Evolutionary conservation across 2,797 vertebrate genomes (phyloP).

Genomic region (Manis javanica): DNA sequence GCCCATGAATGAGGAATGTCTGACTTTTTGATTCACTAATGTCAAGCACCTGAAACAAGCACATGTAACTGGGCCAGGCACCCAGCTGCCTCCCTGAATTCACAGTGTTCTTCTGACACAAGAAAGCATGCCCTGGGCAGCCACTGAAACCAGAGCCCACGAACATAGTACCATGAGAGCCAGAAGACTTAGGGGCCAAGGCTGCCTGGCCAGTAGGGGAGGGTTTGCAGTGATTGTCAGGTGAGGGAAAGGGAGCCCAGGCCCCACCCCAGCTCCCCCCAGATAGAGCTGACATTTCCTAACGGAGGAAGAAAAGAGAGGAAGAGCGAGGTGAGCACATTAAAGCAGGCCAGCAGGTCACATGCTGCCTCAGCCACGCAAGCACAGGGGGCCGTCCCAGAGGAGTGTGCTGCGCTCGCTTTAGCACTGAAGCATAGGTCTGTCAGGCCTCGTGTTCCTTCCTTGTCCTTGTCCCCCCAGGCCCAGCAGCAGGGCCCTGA

Average conservation of each 20-base stretch:
- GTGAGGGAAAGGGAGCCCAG: not conserved
- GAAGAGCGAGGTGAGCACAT: not conserved
- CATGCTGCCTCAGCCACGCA: not conserved
- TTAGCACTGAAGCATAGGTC: not conserved
- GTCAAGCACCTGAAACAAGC: not conserved
- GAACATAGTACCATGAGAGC: not conserved
- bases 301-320: rapidly evolving
- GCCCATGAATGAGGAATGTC: not conserved
- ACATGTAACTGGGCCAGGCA: not conserved
- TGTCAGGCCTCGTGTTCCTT: not conserved
- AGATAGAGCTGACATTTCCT: not conserved
- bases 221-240: no score
- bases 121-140: no score
- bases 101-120: not conserved
- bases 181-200: not conserved
- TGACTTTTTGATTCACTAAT: not conserved
- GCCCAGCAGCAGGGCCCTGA: not conserved
- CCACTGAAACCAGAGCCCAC: not conserved
- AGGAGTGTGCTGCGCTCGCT: not conserved
- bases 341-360: not conserved
- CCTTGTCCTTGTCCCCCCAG: not conserved
- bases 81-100: not conserved
- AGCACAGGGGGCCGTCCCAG: not conserved
- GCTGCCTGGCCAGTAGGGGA: rapidly evolving
- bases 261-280: not conserved